Conservation (phyloP, 2,888 invertebrate species). For the Listrodromus nycthemerus region DNA sequence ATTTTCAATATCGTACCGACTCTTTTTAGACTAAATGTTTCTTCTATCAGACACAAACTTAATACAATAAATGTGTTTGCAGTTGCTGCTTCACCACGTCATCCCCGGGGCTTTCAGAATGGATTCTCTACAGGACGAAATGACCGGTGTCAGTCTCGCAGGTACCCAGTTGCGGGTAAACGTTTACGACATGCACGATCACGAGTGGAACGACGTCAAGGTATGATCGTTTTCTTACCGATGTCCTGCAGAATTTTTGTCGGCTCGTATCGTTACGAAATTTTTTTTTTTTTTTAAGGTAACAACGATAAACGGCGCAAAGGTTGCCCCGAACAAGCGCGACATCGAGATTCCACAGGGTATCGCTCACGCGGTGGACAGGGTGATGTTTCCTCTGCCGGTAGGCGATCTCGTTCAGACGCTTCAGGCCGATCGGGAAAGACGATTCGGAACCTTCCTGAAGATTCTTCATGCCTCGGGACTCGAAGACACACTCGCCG, state of each 20-base stretch:
- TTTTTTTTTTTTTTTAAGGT: constrained; percentile 85
- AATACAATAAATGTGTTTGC: constrained; percentile 53
- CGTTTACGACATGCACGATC: constrained; percentile 94
- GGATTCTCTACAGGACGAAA: constrained; percentile 92
- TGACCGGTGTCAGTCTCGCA: constrained; percentile 95
- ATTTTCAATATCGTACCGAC: not conserved
- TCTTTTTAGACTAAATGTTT: not conserved
- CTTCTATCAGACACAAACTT: not conserved
- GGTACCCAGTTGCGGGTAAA: constrained; percentile 95
- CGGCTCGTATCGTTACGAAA: not conserved
- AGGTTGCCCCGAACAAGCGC: constrained; percentile 92
- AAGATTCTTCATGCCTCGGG: constrained; percentile 92
- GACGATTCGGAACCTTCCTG: constrained; percentile 92
- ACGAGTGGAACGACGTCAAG: constrained; percentile 94
- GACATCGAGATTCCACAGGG: constrained; percentile 95
- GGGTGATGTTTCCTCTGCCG: constrained; percentile 95
- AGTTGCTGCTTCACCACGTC: constrained; percentile 94
- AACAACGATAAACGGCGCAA: constrained; percentile 94
- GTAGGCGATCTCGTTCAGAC: constrained; percentile 95
- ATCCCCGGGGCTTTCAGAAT: constrained; percentile 94
- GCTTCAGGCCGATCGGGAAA: constrained; percentile 92
- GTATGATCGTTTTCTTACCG: constrained; percentile 82
- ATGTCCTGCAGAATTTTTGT: not conserved
- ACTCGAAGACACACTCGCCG: constrained; percentile 90
- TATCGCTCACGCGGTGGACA: constrained; percentile 93